Evolutionary conservation across 2,888 invertebrate species (phyloP).

Genomic region (Hofmannophila pseudospretella): DNA sequence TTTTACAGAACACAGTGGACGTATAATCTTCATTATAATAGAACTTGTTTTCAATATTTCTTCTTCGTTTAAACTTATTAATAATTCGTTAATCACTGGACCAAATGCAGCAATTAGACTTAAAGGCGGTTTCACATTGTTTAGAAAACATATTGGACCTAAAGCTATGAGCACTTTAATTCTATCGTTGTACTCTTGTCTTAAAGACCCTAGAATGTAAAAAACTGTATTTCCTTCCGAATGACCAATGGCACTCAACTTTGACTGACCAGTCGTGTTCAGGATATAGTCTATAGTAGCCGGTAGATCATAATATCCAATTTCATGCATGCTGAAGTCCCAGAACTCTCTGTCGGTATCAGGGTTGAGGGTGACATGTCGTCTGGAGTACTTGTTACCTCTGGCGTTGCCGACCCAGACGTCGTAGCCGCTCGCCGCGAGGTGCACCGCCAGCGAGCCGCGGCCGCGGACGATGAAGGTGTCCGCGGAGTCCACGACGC

Average conservation of each 20-base stretch:
- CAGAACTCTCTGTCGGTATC: slow-evolving; percentile 52
- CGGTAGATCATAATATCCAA: slow-evolving; percentile 82
- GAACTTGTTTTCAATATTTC: slow-evolving; percentile 24
- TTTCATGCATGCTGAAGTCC: slow-evolving; percentile 81
- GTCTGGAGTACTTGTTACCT: slow-evolving; percentile 77
- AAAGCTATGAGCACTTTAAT: slow-evolving; percentile 67
- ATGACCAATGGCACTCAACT: slow-evolving; percentile 81
- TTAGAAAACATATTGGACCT: slow-evolving; percentile 73
- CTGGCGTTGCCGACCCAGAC: slow-evolving; percentile 55
- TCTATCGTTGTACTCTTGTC: slow-evolving; percentile 75
- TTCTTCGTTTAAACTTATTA: slow-evolving; percentile 36
- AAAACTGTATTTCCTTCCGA: slow-evolving; percentile 80
- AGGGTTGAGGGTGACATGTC: slow-evolving; percentile 58
- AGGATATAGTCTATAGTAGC: slow-evolving; percentile 64
- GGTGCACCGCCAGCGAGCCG: slow-evolving; percentile 24
- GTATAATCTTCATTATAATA: slow-evolving; percentile 3
- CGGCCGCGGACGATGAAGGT: slow-evolving; percentile 32
- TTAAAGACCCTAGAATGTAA: slow-evolving; percentile 65
- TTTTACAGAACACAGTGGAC: slow-evolving; percentile 18
- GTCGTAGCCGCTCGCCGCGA: slow-evolving; percentile 72
- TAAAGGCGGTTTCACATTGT: slow-evolving; percentile 36
- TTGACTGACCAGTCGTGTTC: slow-evolving; percentile 54
- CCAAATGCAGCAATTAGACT: slow-evolving; percentile 29
- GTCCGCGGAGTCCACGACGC: slow-evolving; percentile 33
- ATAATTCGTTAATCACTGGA: slow-evolving; percentile 44